A percentile compares a stretch with the other conserved stretches of the same genome.
phyloP scores from a whole-genome alignment of 1,140 invertebrate genomes.

The Habropoda laboriosa region DNA sequence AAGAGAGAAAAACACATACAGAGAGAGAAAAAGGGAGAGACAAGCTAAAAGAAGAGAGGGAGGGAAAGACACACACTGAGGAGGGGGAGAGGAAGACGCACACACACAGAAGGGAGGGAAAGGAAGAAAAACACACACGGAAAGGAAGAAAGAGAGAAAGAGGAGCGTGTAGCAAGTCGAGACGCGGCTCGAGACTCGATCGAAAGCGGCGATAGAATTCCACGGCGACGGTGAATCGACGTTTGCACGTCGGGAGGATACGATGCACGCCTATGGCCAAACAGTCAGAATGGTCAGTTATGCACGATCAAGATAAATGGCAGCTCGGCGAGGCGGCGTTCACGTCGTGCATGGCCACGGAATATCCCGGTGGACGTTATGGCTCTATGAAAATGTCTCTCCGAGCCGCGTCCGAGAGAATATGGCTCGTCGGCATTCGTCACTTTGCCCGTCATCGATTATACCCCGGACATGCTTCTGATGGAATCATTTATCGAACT shows the following conservation, averaged over 20 bases:
- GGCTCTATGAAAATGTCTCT: constrained; percentile 18
- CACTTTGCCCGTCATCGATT: constrained; percentile 18
- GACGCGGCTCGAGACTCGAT: neutral
- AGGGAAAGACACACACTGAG: no score
- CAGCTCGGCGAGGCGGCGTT: neutral
- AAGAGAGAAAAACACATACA: no score
- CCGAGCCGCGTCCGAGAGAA: neutral
- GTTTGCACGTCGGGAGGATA: constrained; percentile 3
- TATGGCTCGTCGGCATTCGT: constrained; percentile 19
- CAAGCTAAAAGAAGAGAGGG: no score
- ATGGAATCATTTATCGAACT: constrained; percentile 22
- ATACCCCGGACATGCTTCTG: neutral
- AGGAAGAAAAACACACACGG: no score
- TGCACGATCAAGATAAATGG: constrained; percentile 50
- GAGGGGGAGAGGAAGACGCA: no score
- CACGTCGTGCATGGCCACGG: neutral
- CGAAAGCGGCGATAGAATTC: constrained; percentile 14
- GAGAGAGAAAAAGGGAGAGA: no score
- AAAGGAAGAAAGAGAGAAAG: no score
- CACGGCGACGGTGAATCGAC: constrained; percentile 31
- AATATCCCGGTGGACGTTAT: neutral
- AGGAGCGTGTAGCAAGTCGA: neutral
- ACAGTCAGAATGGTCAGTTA: constrained; percentile 47
- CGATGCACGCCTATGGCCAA: constrained; percentile 25
- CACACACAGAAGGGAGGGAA: no score